These are phyloP conservation scores for Cryptomyrus ogoouensis DNA, from an alignment of 2,113 vertebrate genomes.

Conservation along the genomic window DNA sequence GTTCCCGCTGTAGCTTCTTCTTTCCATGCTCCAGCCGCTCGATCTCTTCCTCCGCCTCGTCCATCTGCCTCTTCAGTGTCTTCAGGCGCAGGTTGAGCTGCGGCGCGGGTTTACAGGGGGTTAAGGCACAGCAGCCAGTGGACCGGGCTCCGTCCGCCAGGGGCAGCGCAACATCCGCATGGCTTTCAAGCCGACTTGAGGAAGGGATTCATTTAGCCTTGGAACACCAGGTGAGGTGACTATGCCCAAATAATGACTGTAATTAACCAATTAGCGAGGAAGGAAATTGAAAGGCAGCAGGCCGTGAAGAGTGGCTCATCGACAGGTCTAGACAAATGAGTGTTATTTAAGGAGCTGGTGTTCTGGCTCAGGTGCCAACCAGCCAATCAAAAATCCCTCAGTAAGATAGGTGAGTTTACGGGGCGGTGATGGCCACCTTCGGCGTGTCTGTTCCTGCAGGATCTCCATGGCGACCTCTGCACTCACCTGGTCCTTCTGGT, in stretches of 20 bases:
- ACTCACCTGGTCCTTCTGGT: conserved; percentile 81
- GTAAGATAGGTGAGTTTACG: too few species aligned
- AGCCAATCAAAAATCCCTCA: too few species aligned
- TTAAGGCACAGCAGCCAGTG: not conserved
- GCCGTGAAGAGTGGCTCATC: not conserved
- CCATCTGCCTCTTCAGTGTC: conserved; percentile 87
- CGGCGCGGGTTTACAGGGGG: not conserved
- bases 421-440: not conserved
- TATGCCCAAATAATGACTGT: not conserved
- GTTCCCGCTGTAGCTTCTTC: conserved; percentile 89
- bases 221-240: not conserved
- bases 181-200: not conserved
- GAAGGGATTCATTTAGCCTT: not conserved
- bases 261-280: not conserved
- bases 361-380: not conserved
- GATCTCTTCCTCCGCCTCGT: conserved; percentile 92
- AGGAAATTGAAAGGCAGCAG: not conserved
- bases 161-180: not conserved
- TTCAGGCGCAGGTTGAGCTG: conserved; percentile 89
- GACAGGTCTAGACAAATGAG: not conserved
- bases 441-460: not conserved
- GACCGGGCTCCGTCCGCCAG: not conserved
- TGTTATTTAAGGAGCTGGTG: not conserved
- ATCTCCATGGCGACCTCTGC: not conserved
- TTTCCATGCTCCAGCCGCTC: conserved; percentile 81